Base-by-base conservation (phyloP, 92 coral and sea anemone species). In the Heliopora coerulea region DNA sequence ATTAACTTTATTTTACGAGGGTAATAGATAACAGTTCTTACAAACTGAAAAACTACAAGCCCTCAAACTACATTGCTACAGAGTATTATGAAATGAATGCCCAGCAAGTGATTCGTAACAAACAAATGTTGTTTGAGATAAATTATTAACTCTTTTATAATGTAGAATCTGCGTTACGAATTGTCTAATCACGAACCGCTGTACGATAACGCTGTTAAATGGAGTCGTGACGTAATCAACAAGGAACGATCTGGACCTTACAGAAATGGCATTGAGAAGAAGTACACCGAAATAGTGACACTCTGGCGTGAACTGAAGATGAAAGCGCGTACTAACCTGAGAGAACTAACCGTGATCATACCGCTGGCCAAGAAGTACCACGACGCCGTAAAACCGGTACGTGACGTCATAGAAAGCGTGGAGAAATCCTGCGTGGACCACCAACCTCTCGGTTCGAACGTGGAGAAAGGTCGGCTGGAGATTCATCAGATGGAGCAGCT, bases 291-390 rank as follows among this genome's bases (percentile, higher is more conserved):
- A 72, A 81, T 90, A 44, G 85, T 79, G 72, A 83, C 80, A 49
- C 79, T 90, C 19, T 93, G 95, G 93, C 88, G 85, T 32, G 81
- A 80, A 73, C 80, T 89, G 15, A 90, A 83, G 78, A 74, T 61
- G 24, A 82, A 83, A 35, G 79, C 85, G 0, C 79, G 81, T 62
- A 79, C 75, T 27, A 73, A 96, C 60, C 90, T 84, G 48, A 78
- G 76, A 42, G 91, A 90, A 58, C 58, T 93, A 46, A 84, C 73
- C 31, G 89, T 85, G 54, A 68, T 90, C n/a, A 59, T 89, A 29
- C 98, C 98, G 64, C 91, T 93, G 84, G 90, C 98, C 56, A 88
- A 84, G 80, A 88, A 87, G 29, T 93, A 87, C 85, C 86, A 88
- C 78, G 92, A 83, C 75, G 86, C 96, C 40, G 66, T 88, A 48